phyloP scores from a whole-genome alignment of 2,797 vertebrate genomes.

The Phrynocephalus vlangalii region DNA sequence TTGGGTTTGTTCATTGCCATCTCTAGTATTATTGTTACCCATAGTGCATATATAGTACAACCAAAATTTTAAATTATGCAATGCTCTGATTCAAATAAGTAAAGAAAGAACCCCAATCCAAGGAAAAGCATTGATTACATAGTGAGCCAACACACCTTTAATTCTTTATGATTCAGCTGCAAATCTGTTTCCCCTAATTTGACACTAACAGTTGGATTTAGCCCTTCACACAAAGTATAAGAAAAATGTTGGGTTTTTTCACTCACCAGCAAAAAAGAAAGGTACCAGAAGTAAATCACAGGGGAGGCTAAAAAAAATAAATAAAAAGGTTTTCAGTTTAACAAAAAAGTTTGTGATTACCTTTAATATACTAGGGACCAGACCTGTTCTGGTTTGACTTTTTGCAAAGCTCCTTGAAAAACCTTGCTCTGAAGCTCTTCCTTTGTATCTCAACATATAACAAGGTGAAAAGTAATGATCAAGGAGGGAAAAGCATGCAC shows the following conservation, averaged over 20 bases:
- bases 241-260: neutral
- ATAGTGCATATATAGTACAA: too few species aligned
- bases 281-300: neutral
- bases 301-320: neutral
- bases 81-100: too few species aligned
- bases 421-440: neutral
- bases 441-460: neutral
- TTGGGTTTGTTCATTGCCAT: too few species aligned
- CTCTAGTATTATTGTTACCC: too few species aligned
- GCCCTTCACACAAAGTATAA: neutral
- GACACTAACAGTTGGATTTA: neutral
- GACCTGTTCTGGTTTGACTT: neutral
- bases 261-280: neutral
- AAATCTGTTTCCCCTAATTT: too few species aligned
- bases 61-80: too few species aligned
- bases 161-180: too few species aligned
- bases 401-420: conserved; percentile 3
- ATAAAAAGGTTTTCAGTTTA: neutral
- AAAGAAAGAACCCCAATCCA: too few species aligned
- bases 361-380: neutral
- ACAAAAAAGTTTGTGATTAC: neutral
- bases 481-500: neutral
- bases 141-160: too few species aligned
- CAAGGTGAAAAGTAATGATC: neutral
- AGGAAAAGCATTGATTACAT: too few species aligned